Base-by-base conservation (phyloP, 53 echinoderm and acorn worm genomes). In the Holothuria leucospilota region DNA sequence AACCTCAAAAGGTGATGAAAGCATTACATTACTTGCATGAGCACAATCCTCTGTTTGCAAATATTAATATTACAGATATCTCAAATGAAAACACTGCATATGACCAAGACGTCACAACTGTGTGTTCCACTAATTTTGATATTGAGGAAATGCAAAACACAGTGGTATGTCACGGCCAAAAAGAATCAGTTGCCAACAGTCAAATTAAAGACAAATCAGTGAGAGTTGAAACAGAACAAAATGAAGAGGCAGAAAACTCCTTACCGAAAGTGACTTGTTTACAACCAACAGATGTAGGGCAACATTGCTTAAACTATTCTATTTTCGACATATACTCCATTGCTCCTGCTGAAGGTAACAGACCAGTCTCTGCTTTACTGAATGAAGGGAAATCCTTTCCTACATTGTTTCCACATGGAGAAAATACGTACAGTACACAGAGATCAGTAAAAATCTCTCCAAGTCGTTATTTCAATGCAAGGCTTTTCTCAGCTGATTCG, bases 291-390 rank as follows among this genome's bases (percentile, higher is more conserved):
- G 89, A 94, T 84, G 86, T 84, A 34, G 65, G 89, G 41, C 91
- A 91, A 29, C 40, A 89, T 75, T 24, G 75, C 8, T 18, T 90
- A 13, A 85, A 87, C 77, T 56, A 56, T 18, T 86, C 89, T 82
- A 74, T 51, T 84, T 40, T 85, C 46, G 86, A 87, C 13, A 85
- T 94, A 13, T 71, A 92, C 41, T 79, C 63, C 81, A 63, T 87
- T 61, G 92, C 94, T 2, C 94, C 95, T 28, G 85, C 86, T 72
- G 95, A 95, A 88, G 90, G 88, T 21, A 92, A 93, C 81, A 86
- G 27, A 42, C 92, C 92, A 69, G 84, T 93, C 25, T 51, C 69
- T 75, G 58, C 93, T 40, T 66, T 95, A 62, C 78, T 86, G 49
- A 70, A 91, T 59, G 84, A 89, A 87, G 70, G 84, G 9, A 89